Base-by-base conservation (phyloP, 2,113 vertebrate genomes). In the Sporophila hypoxantha region DNA sequence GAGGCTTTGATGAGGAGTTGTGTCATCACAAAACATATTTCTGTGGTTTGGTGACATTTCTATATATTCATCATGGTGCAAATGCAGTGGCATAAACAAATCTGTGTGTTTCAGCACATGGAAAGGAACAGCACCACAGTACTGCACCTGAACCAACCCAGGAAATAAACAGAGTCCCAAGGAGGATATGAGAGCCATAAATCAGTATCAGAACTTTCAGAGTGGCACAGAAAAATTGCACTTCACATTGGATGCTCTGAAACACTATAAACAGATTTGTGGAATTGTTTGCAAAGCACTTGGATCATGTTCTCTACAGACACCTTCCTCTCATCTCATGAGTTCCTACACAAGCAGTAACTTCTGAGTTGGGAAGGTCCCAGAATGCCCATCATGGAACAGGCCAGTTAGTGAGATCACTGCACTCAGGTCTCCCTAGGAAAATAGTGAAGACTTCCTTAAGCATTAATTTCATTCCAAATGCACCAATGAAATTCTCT, bases 271-370 rank as follows among this genome's bases (percentile, higher is more conserved):
- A 55, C 7, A 76, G 11, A 47, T 59, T 15, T 70, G 62, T 30
- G 39, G 53, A 75, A 39, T 2, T 60, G 10, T 56, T 42, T 52
- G 41, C 49, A 47, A 23, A 18, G 29, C 21, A 53, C 17, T n/a
- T 39, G 29, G 44, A 53, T 36, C 13, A 18, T 4, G 16, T 15
- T 66, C 52, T 69, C 64, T 62, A 61, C 1, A 12, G 64, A 19
- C 5, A 56, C 2, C 20, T 55, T 65, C 46, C 14, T 61, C 56
- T 79, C 39, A 66, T 30, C n/a, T 61, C 10, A 8, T 0, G 0
- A 77, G 30, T 15, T 60, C 47, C 32, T 37, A 27, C 1, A 44
- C 12, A 68, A 23, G 29, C 16, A 50, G 36, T 14, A 75, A 66
- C 44, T n/a, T 59, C 52, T 0, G 0, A 56, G n/a, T 12, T 6